A percentile compares a stretch with the other conserved stretches of the same genome.
phyloP scores from a whole-genome alignment of 2,113 vertebrate genomes.

The Pipra filicauda region DNA sequence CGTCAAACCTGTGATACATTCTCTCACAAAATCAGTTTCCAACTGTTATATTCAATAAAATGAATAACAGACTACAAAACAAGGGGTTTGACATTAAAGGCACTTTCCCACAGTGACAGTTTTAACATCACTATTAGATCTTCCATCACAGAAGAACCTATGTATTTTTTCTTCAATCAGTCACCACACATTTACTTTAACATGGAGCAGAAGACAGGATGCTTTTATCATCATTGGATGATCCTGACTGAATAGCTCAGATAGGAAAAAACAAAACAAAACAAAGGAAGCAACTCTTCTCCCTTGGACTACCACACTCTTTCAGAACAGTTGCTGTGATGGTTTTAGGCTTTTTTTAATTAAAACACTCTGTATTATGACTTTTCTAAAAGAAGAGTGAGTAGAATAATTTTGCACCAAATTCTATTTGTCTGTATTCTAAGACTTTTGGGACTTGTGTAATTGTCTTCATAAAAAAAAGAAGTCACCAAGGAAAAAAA shows the following conservation, averaged over 20 bases:
- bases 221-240: background rate
- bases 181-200: background rate
- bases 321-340: background rate
- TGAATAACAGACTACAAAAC: background rate
- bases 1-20: background rate
- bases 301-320: background rate
- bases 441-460: background rate
- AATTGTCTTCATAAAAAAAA: background rate
- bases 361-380: background rate
- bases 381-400: background rate
- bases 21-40: background rate
- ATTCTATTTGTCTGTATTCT: background rate
- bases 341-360: background rate
- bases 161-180: background rate
- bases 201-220: background rate
- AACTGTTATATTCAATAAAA: background rate
- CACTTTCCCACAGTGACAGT: background rate
- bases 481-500: background rate
- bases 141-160: background rate
- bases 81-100: background rate
- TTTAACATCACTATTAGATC: background rate
- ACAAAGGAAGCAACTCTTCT: background rate
- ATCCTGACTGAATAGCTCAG: background rate
- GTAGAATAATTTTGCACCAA: background rate
- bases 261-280: background rate